Evolutionary conservation across 92 coral and sea anemone genomes (phyloP), one percentile per base, ranked within the genome.

Genomic region (Actinostola sp.): DNA sequence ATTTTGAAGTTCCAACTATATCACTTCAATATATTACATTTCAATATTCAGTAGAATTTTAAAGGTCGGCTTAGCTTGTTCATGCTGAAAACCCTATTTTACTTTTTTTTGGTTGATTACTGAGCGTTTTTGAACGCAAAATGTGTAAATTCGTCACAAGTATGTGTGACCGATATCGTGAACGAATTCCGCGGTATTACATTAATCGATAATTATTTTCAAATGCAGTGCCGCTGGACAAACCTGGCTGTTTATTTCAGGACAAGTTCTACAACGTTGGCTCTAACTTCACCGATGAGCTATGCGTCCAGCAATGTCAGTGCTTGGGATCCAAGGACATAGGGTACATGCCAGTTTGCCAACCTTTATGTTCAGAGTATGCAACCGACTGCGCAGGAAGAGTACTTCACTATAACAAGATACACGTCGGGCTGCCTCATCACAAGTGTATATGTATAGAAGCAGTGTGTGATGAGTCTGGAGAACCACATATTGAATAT

Each of bases 221-320:
- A n/a, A n/a, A 20, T 23, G 31, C 10, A 25, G 59, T 36, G n/a
- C 38, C 26, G 14, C 16, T 41, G 26, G 51, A 49, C 11, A 29
- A 57, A 30, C 74, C 74, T 7, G 62, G 61, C 16, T 68, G 74
- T 13, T 8, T 68, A 13, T 32, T 68, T 19, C 44, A 51, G 13
- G 39, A 51, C 59, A 51, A 50, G 43, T 51, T 68, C 74, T 35
- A 50, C 62, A 52, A 50, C 27, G 46, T 68, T 7, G 74, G 74
- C 1, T 38, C 57, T 7, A 68, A n/a, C 32, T 50, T 68, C 14
- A 50, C 74, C 8, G 62, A 31, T 20, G 28, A 68, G 50, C 29
- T 32, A 8, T 68, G 74, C 21, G 42, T 24, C 29, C n/a, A 68
- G 41, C 32, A 68, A n/a, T 68, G 74, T 23, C 46, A 52, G 61